Evolutionary conservation across 2,113 vertebrate species (phyloP), one percentile per base, ranked within the genome.

Genomic region (Scartelaos histophorus): DNA sequence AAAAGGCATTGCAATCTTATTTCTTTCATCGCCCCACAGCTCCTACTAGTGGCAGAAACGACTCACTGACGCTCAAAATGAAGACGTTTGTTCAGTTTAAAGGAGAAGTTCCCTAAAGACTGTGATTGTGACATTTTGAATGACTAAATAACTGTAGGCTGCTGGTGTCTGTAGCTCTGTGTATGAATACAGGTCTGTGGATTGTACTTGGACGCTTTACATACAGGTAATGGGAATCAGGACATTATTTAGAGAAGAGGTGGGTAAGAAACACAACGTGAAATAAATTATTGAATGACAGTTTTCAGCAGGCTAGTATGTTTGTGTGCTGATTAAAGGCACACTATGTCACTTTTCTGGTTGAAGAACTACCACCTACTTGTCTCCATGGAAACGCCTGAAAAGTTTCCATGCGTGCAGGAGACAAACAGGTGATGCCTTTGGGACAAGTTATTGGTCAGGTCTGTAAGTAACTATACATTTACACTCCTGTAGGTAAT

Each of bases 11-110:
- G 25, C 29, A 65, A 77, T 64, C 54, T 66, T 0, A 61, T 47
- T 24, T 66, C 13, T 47, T 46, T 45, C 74, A 21, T 80, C 61
- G 69, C 89, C 83, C 89, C 70, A 87, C 86, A 91, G 91, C 88
- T 78, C 89, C 89, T 67, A 87, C 89, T 80, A 85, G 91, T 90
- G 89, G 91, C 79, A 74, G 19, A n/a, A 65, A 61, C 43, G 43
- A 69, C 68, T 67, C 80, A 56, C 22, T 29, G 47, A 34, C 25
- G 54, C 71, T 70, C 24, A 60, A 62, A 24, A 74, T 80, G 51
- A 70, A 80, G 73, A 87, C 74, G 77, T 69, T 66, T 80, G 72
- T 65, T 71, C 68, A 54, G 3, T 43, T 43, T 43, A 43, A 19
- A 56, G 70, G 61, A 69, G 51, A 60, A 51, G 19, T 60, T 69